Conservation (phyloP, 1,140 invertebrate genomes). For the Saccostrea glomerata region DNA sequence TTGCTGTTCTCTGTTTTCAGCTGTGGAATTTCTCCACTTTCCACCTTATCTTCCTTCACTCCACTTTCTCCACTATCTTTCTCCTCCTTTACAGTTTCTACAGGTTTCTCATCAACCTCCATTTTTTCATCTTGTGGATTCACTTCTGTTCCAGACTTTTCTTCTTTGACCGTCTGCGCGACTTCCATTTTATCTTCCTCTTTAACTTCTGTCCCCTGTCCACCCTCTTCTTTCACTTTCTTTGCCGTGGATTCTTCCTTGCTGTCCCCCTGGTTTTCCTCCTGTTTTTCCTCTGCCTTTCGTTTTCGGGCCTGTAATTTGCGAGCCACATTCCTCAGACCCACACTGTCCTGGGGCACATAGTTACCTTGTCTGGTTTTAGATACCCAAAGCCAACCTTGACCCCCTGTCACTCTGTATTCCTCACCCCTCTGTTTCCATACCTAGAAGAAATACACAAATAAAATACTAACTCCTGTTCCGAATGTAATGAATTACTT, state of each 20-base stretch:
- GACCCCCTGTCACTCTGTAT: slow-evolving; percentile 95
- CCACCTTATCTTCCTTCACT: slow-evolving; percentile 46
- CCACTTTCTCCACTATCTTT: slow-evolving; percentile 38
- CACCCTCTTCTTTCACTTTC: slow-evolving; percentile 40
- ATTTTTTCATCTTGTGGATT: slow-evolving; percentile 46
- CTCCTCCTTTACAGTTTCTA: background rate
- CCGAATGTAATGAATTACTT: too few relatives aligned
- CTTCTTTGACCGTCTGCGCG: slow-evolving; percentile 23
- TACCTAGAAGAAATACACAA: slow-evolving; percentile 66
- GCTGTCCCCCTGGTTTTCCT: slow-evolving; percentile 38
- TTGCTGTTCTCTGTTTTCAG: slow-evolving; percentile 29
- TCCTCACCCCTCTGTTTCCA: slow-evolving; percentile 99
- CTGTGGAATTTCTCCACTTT: slow-evolving; percentile 31
- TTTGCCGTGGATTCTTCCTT: slow-evolving; percentile 48
- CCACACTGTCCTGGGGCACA: slow-evolving; percentile 71
- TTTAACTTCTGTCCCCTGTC: slow-evolving; percentile 39
- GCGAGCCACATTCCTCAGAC: slow-evolving; percentile 71
- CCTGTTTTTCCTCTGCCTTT: slow-evolving; percentile 59
- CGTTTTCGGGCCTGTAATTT: slow-evolving; percentile 62
- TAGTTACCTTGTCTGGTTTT: slow-evolving; percentile 59
- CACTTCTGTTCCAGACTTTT: background rate
- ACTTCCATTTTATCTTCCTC: slow-evolving; percentile 38
- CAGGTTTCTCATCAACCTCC: background rate
- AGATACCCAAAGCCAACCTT: slow-evolving; percentile 96
- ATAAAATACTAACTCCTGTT: too few relatives aligned